Conservation (phyloP, 1,140 invertebrate species). For the Bombus impatiens region DNA sequence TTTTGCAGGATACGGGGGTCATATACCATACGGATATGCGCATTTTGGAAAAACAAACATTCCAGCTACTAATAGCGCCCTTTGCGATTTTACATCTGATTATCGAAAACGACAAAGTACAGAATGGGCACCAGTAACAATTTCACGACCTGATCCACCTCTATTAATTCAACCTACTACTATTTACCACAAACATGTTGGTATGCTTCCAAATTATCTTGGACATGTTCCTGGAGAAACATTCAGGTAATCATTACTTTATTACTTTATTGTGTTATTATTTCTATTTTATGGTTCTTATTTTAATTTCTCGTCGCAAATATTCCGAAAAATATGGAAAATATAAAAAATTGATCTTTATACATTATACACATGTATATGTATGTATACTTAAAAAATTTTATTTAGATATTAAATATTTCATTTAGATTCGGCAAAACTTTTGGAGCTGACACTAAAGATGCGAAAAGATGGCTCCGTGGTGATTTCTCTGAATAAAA, state of each 20-base stretch:
- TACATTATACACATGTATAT: too few species aligned
- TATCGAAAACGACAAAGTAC: constrained; percentile 86
- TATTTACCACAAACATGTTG: constrained; percentile 87
- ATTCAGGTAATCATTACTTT: constrained; percentile 82
- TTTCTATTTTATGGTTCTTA: neutral
- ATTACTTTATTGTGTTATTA: neutral
- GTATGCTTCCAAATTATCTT: constrained; percentile 88
- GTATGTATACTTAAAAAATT: constrained; percentile 1
- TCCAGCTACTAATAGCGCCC: constrained; percentile 84
- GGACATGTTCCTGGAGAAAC: constrained; percentile 88
- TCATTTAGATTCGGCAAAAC: constrained; percentile 86
- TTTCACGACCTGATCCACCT: constrained; percentile 82
- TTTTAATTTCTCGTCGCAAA: neutral
- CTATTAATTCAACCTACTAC: constrained; percentile 81
- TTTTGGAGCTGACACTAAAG: constrained; percentile 86
- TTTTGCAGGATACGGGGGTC: constrained; percentile 84
- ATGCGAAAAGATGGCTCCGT: constrained; percentile 87
- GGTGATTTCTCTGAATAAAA: constrained; percentile 64
- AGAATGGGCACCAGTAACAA: constrained; percentile 87
- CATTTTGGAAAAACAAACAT: constrained; percentile 85
- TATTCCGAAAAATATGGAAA: neutral
- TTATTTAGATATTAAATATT: constrained; percentile 32
- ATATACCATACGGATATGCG: constrained; percentile 86
- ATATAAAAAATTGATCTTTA: neutral
- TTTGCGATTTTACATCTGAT: constrained; percentile 88